Evolutionary conservation across 92 coral and sea anemone species (phyloP), one percentile per base, ranked within the genome.

Genomic region (Epizoanthus fatuus): DNA sequence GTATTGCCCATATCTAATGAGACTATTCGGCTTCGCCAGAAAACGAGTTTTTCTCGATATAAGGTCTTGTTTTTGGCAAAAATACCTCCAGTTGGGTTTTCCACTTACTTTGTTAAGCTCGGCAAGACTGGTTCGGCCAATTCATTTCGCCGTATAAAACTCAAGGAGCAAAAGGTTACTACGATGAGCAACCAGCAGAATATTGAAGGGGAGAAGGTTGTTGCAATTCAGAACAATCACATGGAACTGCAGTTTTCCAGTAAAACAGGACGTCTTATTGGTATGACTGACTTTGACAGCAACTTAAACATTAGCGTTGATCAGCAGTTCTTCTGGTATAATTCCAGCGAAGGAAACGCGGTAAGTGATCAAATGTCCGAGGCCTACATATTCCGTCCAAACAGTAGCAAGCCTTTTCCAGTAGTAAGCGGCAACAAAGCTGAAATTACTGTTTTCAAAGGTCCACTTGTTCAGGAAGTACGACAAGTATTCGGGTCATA

Each of bases 381-480:
- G 0, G 97, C 97, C 4, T 97, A 97, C 79, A 97, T 97, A 64
- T 97, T 97, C 74, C 86, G 99, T 62, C 99, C 99, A 45, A 93
- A 91, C 75, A 74, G 66, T 19, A 87, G 93, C 22, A 47, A 81
- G 20, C 81, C 88, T 3, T 87, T 89, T 63, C 80, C 73, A 32
- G 92, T 97, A 7, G 76, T 92, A 35, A 71, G 44, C 16, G 87
- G 86, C 20, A 84, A 75, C 84, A 91, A 91, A 69, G 97, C 91
- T 16, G 51, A 82, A 17, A 84, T 94, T 12, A 87, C 78, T 5
- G 64, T 93, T 6, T 82, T 87, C 56, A 86, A 93, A 69, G 95
- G 93, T 45, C 83, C 96, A 4, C 69, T 95, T 59, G 95, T 97
- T 5, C 98, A 97, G 70, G 99, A 97, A 69, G 93, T 95, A 22